Evolutionary conservation across 2,113 vertebrate genomes (phyloP).

Genomic region (Varanus salvator): DNA sequence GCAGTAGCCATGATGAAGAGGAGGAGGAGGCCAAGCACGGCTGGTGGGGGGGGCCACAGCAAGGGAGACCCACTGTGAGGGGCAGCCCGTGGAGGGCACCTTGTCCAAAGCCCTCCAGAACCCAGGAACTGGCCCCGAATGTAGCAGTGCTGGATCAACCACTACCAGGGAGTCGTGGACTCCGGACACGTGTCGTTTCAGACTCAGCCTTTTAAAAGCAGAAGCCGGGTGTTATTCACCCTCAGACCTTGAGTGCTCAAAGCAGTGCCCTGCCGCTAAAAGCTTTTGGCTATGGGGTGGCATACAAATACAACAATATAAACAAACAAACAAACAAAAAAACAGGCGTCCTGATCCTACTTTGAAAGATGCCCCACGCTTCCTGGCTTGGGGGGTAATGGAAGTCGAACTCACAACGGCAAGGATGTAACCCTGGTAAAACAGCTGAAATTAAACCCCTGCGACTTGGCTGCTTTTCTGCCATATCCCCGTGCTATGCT

Average conservation of each 20-base stretch:
- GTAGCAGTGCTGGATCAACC: too few relatives aligned
- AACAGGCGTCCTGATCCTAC: background rate
- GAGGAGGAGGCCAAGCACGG: too few relatives aligned
- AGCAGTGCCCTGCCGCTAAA: too few relatives aligned
- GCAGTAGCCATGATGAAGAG: too few relatives aligned
- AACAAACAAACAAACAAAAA: background rate
- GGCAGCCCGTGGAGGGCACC: too few relatives aligned
- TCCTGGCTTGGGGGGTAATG: too few relatives aligned
- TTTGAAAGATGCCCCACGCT: background rate
- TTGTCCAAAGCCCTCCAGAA: too few relatives aligned
- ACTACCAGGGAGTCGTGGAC: background rate
- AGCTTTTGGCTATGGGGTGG: too few relatives aligned
- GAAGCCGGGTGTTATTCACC: background rate
- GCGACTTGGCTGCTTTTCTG: background rate
- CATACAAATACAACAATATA: too few relatives aligned
- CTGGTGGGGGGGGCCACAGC: too few relatives aligned
- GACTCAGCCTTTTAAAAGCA: background rate
- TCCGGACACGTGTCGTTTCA: background rate
- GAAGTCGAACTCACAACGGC: background rate
- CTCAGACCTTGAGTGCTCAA: background rate
- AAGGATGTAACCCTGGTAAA: background rate
- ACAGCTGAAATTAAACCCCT: background rate
- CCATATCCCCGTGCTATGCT: background rate
- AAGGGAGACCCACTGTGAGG: too few relatives aligned
- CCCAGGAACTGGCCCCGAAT: too few relatives aligned